Evolutionary conservation across 2,888 invertebrate species (phyloP).

Genomic region (Plutella xylostella): DNA sequence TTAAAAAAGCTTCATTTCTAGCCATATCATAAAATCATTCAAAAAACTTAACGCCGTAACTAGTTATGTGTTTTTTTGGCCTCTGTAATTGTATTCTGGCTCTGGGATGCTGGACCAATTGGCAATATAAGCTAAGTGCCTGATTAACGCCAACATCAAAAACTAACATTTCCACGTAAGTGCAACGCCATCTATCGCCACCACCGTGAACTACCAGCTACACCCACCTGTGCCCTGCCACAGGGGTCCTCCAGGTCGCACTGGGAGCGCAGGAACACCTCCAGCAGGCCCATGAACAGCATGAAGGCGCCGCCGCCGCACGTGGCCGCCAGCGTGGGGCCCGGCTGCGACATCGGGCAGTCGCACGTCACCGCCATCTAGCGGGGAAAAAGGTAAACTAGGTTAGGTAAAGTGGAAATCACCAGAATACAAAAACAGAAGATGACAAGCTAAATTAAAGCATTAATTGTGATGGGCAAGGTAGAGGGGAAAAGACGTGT

Average conservation of each 20-base stretch:
- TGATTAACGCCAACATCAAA: no score
- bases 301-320: slow-evolving; percentile 88
- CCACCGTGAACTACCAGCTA: background rate
- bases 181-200: no score
- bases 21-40: no score
- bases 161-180: no score
- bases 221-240: slow-evolving; percentile 72
- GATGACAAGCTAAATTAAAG: background rate
- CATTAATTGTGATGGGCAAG: background rate
- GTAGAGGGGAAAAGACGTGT: background rate
- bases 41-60: no score
- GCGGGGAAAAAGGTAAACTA: background rate
- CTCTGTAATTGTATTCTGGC: no score
- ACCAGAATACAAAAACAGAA: no score
- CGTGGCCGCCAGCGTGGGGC: slow-evolving; percentile 86
- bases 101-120: no score
- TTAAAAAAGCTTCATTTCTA: no score
- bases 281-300: slow-evolving; percentile 90
- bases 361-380: slow-evolving; percentile 76
- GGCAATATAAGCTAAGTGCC: no score
- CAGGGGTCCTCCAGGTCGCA: slow-evolving; percentile 91
- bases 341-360: slow-evolving; percentile 83
- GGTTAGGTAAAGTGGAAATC: background rate
- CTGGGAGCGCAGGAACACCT: slow-evolving; percentile 87
- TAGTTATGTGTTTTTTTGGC: no score